These are phyloP conservation scores for Hydrophis major DNA, from an alignment of 2,797 vertebrate species.

Conservation along the genomic window DNA sequence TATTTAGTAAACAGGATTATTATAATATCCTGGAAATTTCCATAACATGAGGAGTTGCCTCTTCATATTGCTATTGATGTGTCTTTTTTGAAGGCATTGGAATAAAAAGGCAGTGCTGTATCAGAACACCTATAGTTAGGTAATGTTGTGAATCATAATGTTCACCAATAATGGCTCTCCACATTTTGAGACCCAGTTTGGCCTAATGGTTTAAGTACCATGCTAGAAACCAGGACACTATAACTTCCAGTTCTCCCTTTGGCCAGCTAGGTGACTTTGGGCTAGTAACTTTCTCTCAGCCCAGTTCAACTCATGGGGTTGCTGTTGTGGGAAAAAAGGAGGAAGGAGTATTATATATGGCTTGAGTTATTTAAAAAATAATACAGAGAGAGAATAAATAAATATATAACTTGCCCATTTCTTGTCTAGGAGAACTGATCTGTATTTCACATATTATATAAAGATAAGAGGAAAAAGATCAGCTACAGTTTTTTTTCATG, in stretches of 20 bases:
- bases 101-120: background rate
- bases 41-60: background rate
- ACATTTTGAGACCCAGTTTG: too few relatives aligned
- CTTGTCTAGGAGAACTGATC: background rate
- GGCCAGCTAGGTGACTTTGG: too few relatives aligned
- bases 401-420: background rate
- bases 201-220: too few relatives aligned
- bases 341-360: too few relatives aligned
- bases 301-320: too few relatives aligned
- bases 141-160: background rate
- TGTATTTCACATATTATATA: background rate
- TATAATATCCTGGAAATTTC: background rate
- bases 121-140: background rate
- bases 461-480: background rate
- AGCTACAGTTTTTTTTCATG: background rate
- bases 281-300: too few relatives aligned
- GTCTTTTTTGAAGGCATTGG: background rate
- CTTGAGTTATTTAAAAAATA: too few relatives aligned
- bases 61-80: background rate
- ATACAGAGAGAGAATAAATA: too few relatives aligned
- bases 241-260: too few relatives aligned
- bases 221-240: too few relatives aligned
- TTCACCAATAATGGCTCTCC: too few relatives aligned
- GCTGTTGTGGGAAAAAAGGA: too few relatives aligned
- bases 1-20: background rate